Evolutionary conservation across 1,140 invertebrate species (phyloP), one percentile per base, ranked within the genome.

Genomic region (Brachystomella parvula): DNA sequence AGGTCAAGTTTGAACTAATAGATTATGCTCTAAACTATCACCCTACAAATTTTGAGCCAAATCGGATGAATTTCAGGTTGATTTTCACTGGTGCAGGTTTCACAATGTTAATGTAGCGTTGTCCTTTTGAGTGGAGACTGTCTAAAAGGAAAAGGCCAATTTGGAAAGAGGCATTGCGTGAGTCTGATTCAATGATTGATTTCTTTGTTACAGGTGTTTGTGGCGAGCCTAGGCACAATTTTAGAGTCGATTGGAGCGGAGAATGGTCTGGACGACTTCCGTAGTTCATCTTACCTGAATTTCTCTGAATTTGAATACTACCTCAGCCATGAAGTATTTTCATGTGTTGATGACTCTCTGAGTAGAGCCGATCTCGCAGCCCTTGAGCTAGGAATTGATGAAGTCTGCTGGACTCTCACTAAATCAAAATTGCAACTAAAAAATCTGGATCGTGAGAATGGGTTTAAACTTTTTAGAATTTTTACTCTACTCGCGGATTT

Each of bases 401-500:
- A 87, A 77, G 84, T 87, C 1, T 89, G 88, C 75, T 91, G 89
- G 89, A 77, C 88, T 49, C 81, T 90, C 0, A 90, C 87, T 74
- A 81, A 83, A 63, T 66, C 61, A 1, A 70, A 71, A 49, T 59
- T 73, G 56, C 80, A 81, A 32, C 85, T 83, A 67, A 70, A 85
- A 6, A 74, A 79, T 1, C 84, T 89, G 65, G 76, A 79, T 24
- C 83, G 87, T 68, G 80, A 83, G 29, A 85, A 84, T 47, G 80
- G 87, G 2, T 89, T 86, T 75, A 84, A 88, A 74, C 78, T 91
- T 57, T 90, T 89, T 76, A 80, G 87, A 70, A 85, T 90, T 67
- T 90, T 89, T 77, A 90, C 88, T 73, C 79, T 89, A 2, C 77
- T 90, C 1, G 86, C 83, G 1, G 88, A 90, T 74, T 78, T 87